These are phyloP conservation scores for Myrmecophaga tridactyla DNA, from an alignment of 2,113 vertebrate genomes.

Conservation along the genomic window DNA sequence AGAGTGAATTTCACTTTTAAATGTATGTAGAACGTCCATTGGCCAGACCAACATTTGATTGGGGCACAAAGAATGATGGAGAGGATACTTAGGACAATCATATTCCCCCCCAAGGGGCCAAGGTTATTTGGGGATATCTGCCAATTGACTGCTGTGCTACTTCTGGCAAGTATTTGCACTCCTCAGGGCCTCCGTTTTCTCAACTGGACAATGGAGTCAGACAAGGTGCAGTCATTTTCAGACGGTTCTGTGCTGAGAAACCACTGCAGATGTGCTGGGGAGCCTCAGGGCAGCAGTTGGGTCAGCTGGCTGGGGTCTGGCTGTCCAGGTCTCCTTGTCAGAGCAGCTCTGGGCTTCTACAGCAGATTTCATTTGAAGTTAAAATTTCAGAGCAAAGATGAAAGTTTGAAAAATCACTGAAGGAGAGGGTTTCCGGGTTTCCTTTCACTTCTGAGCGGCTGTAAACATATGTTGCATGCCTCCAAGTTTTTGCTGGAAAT, in stretches of 20 bases:
- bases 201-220: neutral
- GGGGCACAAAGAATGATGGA: neutral
- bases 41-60: neutral
- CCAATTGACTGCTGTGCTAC: neutral
- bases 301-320: neutral
- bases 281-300: accelerated
- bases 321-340: neutral
- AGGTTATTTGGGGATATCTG: neutral
- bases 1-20: neutral
- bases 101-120: neutral
- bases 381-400: neutral
- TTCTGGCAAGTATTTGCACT: neutral
- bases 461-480: neutral
- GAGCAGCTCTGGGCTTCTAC: neutral
- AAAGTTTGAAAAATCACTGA: neutral
- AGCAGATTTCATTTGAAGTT: neutral
- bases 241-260: neutral
- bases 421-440: neutral
- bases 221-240: neutral
- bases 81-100: neutral
- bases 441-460: neutral
- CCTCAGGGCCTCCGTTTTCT: neutral
- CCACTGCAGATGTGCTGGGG: neutral
- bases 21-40: neutral
- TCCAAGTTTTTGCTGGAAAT: neutral